Percentiles rank a stretch among this genome's conserved stretches.
phyloP scores from a whole-genome alignment of 2,113 vertebrate species.

The Todiramphus saurophagus region DNA sequence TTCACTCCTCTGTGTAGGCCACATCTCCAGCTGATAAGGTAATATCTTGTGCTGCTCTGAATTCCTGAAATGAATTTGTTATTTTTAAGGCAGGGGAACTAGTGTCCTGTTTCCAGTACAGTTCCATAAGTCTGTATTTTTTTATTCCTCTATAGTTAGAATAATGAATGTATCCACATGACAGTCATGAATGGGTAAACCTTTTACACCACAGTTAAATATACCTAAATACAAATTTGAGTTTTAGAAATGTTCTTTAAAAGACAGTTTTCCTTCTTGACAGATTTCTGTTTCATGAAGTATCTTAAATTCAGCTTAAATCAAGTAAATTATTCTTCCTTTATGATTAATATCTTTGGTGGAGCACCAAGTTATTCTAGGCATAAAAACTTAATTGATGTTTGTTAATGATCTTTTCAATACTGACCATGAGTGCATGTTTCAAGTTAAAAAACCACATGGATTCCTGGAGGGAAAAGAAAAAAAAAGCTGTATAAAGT shows the following conservation, averaged over 20 bases:
- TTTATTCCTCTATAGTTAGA: background rate
- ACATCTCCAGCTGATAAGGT: background rate
- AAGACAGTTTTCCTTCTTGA: background rate
- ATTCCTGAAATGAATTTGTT: background rate
- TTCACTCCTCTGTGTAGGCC: background rate
- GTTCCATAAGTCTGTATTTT: background rate
- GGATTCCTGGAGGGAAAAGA: background rate
- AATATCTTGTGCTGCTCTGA: background rate
- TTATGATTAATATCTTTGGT: background rate
- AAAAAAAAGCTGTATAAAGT: fast-evolving
- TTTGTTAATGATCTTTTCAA: background rate
- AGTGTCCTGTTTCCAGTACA: background rate
- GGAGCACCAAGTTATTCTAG: background rate
- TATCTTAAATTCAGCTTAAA: background rate
- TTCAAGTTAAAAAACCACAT: background rate
- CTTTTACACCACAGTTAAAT: background rate
- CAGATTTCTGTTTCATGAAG: background rate
- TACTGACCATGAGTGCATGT: background rate
- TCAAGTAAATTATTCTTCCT: background rate
- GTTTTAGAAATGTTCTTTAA: background rate
- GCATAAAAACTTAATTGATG: background rate
- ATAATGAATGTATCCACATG: background rate
- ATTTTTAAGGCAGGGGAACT: background rate
- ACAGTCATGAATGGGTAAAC: background rate
- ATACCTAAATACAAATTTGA: background rate